Evolutionary conservation across 1,140 invertebrate genomes (phyloP).

Genomic region (Hydropsyche tenuis): DNA sequence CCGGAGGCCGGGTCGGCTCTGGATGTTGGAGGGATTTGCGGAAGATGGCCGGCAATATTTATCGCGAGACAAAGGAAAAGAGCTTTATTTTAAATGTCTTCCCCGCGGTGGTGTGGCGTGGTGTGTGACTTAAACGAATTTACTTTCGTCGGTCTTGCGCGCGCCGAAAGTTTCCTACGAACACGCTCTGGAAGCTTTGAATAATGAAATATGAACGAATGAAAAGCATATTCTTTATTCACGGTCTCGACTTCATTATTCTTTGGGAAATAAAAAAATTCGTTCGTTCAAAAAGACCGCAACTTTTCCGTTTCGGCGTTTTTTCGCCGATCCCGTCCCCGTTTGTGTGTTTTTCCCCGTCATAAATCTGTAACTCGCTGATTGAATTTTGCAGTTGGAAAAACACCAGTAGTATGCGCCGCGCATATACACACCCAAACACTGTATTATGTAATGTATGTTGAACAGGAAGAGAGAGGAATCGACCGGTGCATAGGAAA

Average conservation of each 20-base stretch:
- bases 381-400: conserved; percentile 18
- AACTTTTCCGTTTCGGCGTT: background rate
- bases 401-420: background rate
- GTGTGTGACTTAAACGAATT: conserved; percentile 37
- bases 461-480: background rate
- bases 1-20: too few species aligned
- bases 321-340: background rate
- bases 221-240: conserved; percentile 27
- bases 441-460: background rate
- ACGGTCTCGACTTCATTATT: conserved; percentile 11
- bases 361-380: conserved; percentile 12
- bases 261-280: background rate
- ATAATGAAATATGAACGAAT: conserved; percentile 42
- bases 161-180: conserved; percentile 37
- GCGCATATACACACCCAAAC: background rate
- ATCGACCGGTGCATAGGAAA: conserved; percentile 17
- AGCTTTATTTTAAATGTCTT: conserved; percentile 48
- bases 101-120: conserved; percentile 21
- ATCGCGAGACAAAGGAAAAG: conserved; percentile 41
- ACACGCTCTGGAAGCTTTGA: conserved; percentile 36
- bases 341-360: background rate
- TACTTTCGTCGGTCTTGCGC: conserved; percentile 16
- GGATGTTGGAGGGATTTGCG: conserved; percentile 29
- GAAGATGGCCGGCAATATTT: conserved; percentile 40
- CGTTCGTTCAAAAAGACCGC: too few species aligned